Base-by-base conservation (phyloP, 2,888 invertebrate genomes). In the Tetanocera ferruginea region DNA sequence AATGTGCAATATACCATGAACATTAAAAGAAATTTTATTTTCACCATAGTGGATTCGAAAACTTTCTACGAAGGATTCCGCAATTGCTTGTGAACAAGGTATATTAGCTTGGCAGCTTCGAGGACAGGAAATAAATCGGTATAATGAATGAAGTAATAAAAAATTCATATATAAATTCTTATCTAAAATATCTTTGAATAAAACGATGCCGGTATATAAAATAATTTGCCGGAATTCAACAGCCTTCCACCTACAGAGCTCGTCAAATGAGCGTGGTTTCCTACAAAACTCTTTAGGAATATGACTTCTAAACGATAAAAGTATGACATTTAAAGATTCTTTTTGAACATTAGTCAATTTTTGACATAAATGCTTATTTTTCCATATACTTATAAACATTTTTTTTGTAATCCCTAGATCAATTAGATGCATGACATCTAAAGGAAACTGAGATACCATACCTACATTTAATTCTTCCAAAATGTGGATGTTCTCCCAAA, bases 201-300 rank as follows among this genome's bases (percentile, higher is more conserved):
- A 28, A 25, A 76, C 37, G 51, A 78, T 73, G n/a, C 76, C 67
- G n/a, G 76, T 76, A 64, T 79, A 78, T 23, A 77, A 49, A 62
- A 80, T 62, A 55, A 70, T 51, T 52, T 51, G 52, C 8, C 49
- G 25, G 5, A 70, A 25, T 25, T 80, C 77, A 5, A 74, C 71
- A 8, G 76, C 77, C 69, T 80, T 80, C 72, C 77, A 79, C 25
- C 77, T 62, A 31, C 76, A 60, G 55, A 76, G 31, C 66, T 80
- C 73, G 1, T 77, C 67, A 70, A 80, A 64, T 66, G 51, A 9
- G n/a, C 76, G 70, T 34, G 79, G 79, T 60, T 76, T 78, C 23
- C 79, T 76, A 23, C 25, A 52, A 70, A 76, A 77, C 73, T 79
- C 72, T 49, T 37, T 76, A n/a, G 77, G 77, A 62, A 79, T 72